Evolutionary conservation across 2,797 vertebrate genomes (phyloP).

Genomic region (Galagoides demidoff): DNA sequence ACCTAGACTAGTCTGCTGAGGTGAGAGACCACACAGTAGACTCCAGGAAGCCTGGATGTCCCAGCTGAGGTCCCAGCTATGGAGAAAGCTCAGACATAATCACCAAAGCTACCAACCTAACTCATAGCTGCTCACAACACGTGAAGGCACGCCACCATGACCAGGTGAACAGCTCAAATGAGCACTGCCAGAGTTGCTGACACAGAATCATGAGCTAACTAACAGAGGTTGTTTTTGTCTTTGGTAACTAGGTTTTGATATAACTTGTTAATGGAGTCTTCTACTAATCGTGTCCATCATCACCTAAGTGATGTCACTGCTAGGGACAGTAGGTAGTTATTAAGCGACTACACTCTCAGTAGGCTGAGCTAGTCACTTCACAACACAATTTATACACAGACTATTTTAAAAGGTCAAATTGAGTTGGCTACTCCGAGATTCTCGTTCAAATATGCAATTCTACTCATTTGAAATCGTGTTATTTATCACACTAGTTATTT

Average conservation of each 20-base stretch:
- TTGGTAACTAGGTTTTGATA: background rate
- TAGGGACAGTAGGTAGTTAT: background rate
- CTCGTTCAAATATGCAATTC: constrained; percentile 35
- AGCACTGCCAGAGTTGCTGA: background rate
- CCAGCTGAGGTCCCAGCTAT: background rate
- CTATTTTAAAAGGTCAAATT: constrained; percentile 29
- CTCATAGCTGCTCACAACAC: background rate
- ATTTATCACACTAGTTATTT: constrained; percentile 57
- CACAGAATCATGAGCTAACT: background rate
- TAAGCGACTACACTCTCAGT: background rate
- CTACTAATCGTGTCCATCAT: background rate
- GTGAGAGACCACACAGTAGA: background rate
- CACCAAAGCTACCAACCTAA: background rate
- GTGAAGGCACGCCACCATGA: background rate
- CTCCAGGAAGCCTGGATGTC: background rate
- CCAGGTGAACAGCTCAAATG: background rate
- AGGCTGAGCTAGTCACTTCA: background rate
- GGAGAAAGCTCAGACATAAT: background rate
- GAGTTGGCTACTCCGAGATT: constrained; percentile 18
- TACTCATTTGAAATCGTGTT: constrained; percentile 49
- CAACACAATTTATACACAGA: constrained; percentile 3
- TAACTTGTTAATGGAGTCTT: background rate
- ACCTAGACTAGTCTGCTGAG: background rate
- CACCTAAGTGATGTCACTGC: background rate
- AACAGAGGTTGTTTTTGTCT: background rate